phyloP scores from a whole-genome alignment of 2,888 invertebrate genomes.

The Himalopsyche tibetana region DNA sequence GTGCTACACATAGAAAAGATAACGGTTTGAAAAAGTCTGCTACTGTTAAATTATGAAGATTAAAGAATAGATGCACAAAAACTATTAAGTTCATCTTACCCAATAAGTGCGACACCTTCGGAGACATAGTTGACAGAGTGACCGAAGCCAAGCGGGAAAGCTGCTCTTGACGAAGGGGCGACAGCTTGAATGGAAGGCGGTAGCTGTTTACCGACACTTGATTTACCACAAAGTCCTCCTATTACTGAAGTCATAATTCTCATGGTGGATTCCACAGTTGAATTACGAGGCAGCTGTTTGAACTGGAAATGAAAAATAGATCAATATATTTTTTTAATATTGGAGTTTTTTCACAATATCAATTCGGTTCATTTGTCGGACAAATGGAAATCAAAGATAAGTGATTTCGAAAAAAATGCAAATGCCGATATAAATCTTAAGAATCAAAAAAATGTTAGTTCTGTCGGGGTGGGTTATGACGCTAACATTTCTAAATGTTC shows the following conservation, averaged over 20 bases:
- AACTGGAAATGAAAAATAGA: slow-evolving; percentile 72
- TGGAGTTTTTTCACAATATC: too few relatives aligned
- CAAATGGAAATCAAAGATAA: too few relatives aligned
- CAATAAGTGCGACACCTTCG: slow-evolving; percentile 89
- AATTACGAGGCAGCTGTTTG: slow-evolving; percentile 78
- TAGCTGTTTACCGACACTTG: slow-evolving; percentile 71
- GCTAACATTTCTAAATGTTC: too few relatives aligned
- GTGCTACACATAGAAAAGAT: too few relatives aligned
- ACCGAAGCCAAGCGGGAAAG: slow-evolving; percentile 94
- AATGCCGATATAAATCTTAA: too few relatives aligned
- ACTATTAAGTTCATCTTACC: slow-evolving; percentile 77
- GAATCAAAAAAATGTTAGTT: too few relatives aligned
- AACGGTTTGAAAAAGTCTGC: too few relatives aligned
- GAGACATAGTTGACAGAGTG: slow-evolving; percentile 91
- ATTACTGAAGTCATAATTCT: slow-evolving; percentile 71
- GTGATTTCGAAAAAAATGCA: too few relatives aligned
- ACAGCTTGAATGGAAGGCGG: slow-evolving; percentile 75
- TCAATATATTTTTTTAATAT: too few relatives aligned
- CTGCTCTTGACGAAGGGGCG: slow-evolving; percentile 82
- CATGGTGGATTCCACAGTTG: slow-evolving; percentile 76
- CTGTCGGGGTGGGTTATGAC: too few relatives aligned
- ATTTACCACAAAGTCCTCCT: slow-evolving; percentile 67
- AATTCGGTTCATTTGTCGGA: too few relatives aligned
- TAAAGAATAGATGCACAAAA: neutral
- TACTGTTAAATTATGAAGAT: too few relatives aligned